Base-by-base conservation (phyloP, 2,888 invertebrate genomes). In the Laspeyria flexula region DNA sequence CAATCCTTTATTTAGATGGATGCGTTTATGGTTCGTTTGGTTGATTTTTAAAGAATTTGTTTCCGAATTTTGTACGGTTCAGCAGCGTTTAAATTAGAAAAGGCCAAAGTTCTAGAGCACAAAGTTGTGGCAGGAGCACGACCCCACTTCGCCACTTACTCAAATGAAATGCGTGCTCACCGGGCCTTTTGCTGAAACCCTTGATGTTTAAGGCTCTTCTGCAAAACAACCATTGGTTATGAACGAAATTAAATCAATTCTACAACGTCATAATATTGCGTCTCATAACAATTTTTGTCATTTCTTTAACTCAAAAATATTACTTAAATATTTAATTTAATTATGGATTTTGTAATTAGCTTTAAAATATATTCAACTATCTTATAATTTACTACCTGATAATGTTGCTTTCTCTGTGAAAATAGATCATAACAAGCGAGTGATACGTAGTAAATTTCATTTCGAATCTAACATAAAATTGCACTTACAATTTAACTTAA, bases 81-180 rank as follows among this genome's bases (percentile, higher is more conserved):
- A 55, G 63, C 53, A 56, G 46, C 45, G 60, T 57, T 70, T 58
- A 62, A 69, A 73, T 69, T 55, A 66, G 73, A 60, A 71, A 73
- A 73, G 58, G 58, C 60, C 48, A 58, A 63, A 71, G 72, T 67
- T 71, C 46, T 57, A 54, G 55, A 67, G 59, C 63, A 59, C 60
- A 62, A 71, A 70, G 61, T 66, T 66, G 67, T 61, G 63, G 65
- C 59, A 58, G 57, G 65, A 60, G 48, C 60, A 60, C 65, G 62
- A 62, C 59, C 60, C 65, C 65, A 62, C 61, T 67, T 60, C 59
- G 49, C 60, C 67, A 77, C 76, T 77, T 75, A 77, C 72, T 76
- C 72, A 77, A 77, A 78, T 79, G 75, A 74, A 77, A 76, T 71
- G 75, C 77, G 65, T 75, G 73, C 77, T 72, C 60, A 65, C 60